Evolutionary conservation across 2,888 invertebrate species (phyloP).

Genomic region (Noctua comes): DNA sequence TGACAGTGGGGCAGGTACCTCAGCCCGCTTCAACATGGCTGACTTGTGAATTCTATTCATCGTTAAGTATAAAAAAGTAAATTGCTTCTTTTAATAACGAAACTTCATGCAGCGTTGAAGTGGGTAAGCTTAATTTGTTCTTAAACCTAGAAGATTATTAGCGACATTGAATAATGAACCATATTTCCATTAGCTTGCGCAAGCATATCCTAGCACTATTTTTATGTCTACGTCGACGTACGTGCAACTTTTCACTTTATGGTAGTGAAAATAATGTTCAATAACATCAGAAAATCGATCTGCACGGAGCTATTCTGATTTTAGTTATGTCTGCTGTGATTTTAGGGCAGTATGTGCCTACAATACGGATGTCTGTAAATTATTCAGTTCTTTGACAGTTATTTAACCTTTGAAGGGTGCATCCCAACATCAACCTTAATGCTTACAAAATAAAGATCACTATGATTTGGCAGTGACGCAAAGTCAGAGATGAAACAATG

Average conservation of each 20-base stretch:
- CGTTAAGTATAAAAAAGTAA: background rate
- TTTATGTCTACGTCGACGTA: background rate
- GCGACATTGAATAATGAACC: background rate
- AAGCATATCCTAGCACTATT: background rate
- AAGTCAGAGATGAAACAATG: background rate
- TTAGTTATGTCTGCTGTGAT: background rate
- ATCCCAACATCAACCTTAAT: background rate
- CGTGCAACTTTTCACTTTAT: background rate
- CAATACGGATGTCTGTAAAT: background rate
- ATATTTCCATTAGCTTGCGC: background rate
- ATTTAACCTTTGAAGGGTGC: background rate
- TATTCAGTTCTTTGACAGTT: background rate
- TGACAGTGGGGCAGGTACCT: background rate
- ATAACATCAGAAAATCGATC: background rate
- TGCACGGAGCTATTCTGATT: background rate
- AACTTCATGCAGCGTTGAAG: background rate
- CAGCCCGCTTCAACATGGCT: background rate
- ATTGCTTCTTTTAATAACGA: background rate
- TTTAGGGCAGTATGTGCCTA: background rate
- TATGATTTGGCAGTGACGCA: background rate
- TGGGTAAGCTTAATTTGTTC: background rate
- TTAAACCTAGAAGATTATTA: background rate
- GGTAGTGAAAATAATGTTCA: background rate
- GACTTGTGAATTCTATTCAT: background rate
- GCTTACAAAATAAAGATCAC: background rate